phyloP scores from a whole-genome alignment of 2,888 invertebrate species.

The Zele albiditarsus region DNA sequence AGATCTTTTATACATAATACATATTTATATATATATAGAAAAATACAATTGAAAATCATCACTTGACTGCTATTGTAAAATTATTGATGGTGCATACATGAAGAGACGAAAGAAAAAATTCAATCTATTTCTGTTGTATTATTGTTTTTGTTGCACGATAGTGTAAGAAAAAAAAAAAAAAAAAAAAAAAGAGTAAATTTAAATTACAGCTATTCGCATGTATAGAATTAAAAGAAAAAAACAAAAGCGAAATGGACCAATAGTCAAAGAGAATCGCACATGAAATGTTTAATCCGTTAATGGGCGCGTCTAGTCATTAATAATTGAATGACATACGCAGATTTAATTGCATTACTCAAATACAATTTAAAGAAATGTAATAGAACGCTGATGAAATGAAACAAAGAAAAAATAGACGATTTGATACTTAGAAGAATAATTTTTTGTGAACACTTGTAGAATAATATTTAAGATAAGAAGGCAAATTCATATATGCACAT shows the following conservation, averaged over 20 bases:
- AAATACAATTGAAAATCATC: slow-evolving; percentile 16
- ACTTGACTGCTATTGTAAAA: slow-evolving; percentile 26
- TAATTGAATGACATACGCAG: slow-evolving; percentile 45
- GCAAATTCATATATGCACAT: not conserved
- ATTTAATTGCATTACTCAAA: slow-evolving; percentile 25
- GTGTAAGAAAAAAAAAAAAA: not conserved
- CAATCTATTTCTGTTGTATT: not conserved
- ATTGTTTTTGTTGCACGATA: slow-evolving; percentile 7
- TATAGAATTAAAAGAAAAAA: not conserved
- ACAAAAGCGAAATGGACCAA: not conserved
- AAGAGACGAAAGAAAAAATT: slow-evolving; percentile 6
- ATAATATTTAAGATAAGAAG: not conserved
- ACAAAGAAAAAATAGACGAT: not conserved
- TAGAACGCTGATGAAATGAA: not conserved
- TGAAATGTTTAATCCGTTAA: slow-evolving; percentile 9
- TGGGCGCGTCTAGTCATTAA: slow-evolving; percentile 47
- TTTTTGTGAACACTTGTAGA: not conserved
- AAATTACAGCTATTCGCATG: not conserved
- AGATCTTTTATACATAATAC: slow-evolving; percentile 14
- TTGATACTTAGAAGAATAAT: not conserved
- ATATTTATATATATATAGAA: slow-evolving; percentile 25
- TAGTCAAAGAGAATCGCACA: slow-evolving; percentile 12
- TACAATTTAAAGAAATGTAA: slow-evolving; percentile 5
- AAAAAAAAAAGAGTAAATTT: not conserved
- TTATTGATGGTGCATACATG: not conserved